phyloP scores from a whole-genome alignment of 2,113 vertebrate species.

The Dicentrarchus labrax region DNA sequence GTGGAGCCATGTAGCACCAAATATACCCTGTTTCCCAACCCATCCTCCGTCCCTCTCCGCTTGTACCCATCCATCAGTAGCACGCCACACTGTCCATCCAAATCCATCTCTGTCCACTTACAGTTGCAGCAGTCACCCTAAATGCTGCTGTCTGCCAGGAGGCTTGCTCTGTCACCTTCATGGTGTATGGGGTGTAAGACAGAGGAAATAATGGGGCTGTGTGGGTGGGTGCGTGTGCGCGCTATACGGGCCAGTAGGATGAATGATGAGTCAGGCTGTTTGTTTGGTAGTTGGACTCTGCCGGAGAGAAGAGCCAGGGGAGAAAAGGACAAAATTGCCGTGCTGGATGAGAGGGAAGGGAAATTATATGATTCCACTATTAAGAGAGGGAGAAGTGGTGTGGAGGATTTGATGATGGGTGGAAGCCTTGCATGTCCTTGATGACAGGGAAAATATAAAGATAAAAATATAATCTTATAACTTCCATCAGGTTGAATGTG shows the following conservation, averaged over 20 bases:
- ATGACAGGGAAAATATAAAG: not conserved
- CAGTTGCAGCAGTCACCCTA: constrained; percentile 47
- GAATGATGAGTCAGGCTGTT: constrained; percentile 72
- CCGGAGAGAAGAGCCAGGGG: constrained; percentile 21
- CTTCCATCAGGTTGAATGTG: not conserved
- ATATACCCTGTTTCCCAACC: constrained; percentile 34
- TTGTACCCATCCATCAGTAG: constrained; percentile 50
- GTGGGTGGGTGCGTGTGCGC: constrained; percentile 37
- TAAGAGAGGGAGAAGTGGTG: not conserved
- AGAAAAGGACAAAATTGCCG: constrained; percentile 38
- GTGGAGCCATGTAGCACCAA: constrained; percentile 21
- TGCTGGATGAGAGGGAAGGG: constrained; percentile 17
- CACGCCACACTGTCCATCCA: constrained; percentile 35
- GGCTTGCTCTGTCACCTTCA: constrained; percentile 73
- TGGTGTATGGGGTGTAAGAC: constrained; percentile 54
- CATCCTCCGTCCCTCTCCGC: constrained; percentile 22
- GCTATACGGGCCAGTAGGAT: constrained; percentile 34
- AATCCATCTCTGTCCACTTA: constrained; percentile 88
- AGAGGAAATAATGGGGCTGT: constrained; percentile 60
- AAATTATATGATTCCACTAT: constrained; percentile 24
- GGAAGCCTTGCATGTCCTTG: not conserved
- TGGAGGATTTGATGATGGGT: not conserved
- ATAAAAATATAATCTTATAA: not conserved
- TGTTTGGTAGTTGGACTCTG: constrained; percentile 47
- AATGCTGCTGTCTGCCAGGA: constrained; percentile 64